Evolutionary conservation across 2,888 invertebrate genomes (phyloP), one percentile per base, ranked within the genome.

Genomic region (Troilus luridus): DNA sequence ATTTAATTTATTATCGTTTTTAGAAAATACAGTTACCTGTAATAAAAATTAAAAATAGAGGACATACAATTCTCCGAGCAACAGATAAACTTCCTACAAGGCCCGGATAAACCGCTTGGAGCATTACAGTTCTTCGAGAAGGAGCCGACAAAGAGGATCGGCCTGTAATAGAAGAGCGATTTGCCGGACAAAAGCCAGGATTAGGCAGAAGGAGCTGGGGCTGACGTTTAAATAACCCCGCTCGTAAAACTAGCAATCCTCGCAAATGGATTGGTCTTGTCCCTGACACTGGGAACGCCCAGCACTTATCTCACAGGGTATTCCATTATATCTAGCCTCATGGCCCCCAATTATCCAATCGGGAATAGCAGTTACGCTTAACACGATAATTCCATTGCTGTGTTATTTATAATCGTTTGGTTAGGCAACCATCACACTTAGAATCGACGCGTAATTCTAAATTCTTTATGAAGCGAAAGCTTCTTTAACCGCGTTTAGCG

Each of bases 221-320:
- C 56, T 85, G 85, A 85, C 85, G 85, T 85, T 85, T 85, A 85
- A 85, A 85, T 85, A 85, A 85, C 72, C 72, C 56, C 56, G 7
- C 21, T 6, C 7, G 85, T 85, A 85, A 85, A 85, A 85, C 85
- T 85, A 85, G 85, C 85, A 85, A 85, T 85, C 85, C 85, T 21
- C 0, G 6, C 56, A n/a, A 58, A 85, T 77, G 72, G 72, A 77
- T 77, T 77, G 19, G 11, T 54, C 14, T 85, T 85, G 85, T 1
- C 0, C 10, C 12, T 85, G 85, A 85, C 85, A 85, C n/a, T n/a
- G n/a, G 56, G 85, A 11, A 19, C 56, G 56, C 85, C 85, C 85
- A 41, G 3, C 54, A 21, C 19, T 81, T 81, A 81, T 81, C 81
- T 19, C 10, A 6, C 8, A 1, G 19, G n/a, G 81, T 77, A 77